Conservation (phyloP, 1,140 invertebrate species). For the Leptoteleia sp. region DNA sequence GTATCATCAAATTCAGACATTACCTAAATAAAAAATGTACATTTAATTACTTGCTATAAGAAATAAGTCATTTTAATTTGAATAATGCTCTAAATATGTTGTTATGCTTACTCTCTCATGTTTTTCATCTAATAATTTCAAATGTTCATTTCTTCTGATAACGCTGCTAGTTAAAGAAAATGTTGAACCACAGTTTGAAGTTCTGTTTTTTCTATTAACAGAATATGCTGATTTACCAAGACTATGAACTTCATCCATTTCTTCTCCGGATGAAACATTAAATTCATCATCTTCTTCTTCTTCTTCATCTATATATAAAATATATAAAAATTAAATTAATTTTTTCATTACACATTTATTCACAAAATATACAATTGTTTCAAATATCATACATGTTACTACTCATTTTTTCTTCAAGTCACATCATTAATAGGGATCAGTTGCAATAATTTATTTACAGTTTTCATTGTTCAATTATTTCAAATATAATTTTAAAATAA, state of each 20-base stretch:
- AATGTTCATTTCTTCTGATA: conserved; percentile 91
- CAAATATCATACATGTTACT: too few species aligned
- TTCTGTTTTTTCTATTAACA: conserved; percentile 89
- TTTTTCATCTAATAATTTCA: conserved; percentile 91
- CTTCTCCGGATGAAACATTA: conserved; percentile 74
- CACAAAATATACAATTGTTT: too few species aligned
- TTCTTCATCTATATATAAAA: conserved; percentile 29
- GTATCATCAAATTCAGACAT: conserved; percentile 93
- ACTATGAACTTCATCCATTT: conserved; percentile 81
- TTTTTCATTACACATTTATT: too few species aligned
- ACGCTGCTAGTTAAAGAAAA: conserved; percentile 97
- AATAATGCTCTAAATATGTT: too few species aligned
- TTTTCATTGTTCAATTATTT: too few species aligned
- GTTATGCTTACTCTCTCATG: conserved; percentile 19
- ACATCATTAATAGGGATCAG: too few species aligned
- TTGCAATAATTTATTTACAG: too few species aligned
- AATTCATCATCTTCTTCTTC: conserved; percentile 76
- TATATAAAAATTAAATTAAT: background rate
- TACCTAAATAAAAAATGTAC: conserved; percentile 82
- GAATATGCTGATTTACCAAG: conserved; percentile 78
- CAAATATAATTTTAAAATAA: too few species aligned
- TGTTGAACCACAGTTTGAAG: conserved; percentile 91
- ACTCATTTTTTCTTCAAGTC: too few species aligned
- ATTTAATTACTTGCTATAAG: conserved; percentile 6
- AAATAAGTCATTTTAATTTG: conserved; percentile 13